Evolutionary conservation across 2,888 invertebrate species (phyloP).

Genomic region (Aelia acuminata): DNA sequence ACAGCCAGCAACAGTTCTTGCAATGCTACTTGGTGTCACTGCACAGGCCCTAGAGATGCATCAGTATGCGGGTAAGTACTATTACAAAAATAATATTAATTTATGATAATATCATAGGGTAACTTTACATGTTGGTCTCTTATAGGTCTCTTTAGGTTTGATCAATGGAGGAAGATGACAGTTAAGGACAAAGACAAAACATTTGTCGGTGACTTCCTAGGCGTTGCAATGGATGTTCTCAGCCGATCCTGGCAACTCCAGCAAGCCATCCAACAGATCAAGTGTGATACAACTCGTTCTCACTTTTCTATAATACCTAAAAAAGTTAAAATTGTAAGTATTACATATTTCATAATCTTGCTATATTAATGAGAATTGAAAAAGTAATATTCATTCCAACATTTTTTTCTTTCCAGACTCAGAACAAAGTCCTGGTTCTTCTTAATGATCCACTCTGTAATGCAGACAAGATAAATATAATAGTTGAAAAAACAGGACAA

Average conservation of each 20-base stretch:
- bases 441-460: conserved; percentile 83
- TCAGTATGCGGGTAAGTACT: conserved; percentile 76
- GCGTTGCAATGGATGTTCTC: conserved; percentile 84
- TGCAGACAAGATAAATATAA: conserved; percentile 83
- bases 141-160: conserved; percentile 78
- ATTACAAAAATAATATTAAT: not conserved
- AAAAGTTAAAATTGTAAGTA: conserved; percentile 80
- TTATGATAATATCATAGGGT: not conserved
- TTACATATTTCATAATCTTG: not conserved
- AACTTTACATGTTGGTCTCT: conserved; percentile 53
- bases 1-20: conserved; percentile 81
- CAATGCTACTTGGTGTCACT: conserved; percentile 85
- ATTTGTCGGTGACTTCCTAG: conserved; percentile 87
- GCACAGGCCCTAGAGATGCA: conserved; percentile 79
- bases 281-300: conserved; percentile 75
- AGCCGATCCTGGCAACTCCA: conserved; percentile 73
- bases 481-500: conserved; percentile 86
- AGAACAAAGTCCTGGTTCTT: conserved; percentile 85
- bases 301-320: conserved; percentile 82
- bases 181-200: conserved; percentile 85
- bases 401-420: conserved; percentile 75
- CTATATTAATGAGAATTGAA: not conserved
- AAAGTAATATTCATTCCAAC: not conserved
- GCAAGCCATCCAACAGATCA: conserved; percentile 71
- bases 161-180: conserved; percentile 85